Percentiles rank a stretch among this genome's conserved stretches.
phyloP scores from a whole-genome alignment of 2,113 vertebrate species.

The Gobio gobio region DNA sequence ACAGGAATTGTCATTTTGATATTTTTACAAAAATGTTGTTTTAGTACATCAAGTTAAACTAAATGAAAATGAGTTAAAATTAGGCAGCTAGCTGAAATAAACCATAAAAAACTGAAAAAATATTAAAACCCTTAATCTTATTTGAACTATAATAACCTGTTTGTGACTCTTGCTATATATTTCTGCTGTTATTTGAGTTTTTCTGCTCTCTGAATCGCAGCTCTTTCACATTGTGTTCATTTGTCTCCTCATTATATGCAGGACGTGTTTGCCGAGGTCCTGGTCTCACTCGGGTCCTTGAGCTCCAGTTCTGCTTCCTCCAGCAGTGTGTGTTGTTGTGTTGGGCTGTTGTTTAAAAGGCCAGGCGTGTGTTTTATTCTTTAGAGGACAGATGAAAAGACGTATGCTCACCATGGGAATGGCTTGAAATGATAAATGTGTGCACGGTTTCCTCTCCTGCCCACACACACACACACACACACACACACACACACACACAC shows the following conservation, averaged over 20 bases:
- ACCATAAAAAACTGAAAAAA: no score
- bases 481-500: background rate
- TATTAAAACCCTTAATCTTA: no score
- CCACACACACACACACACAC: constrained; percentile 11
- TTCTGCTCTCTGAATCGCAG: background rate
- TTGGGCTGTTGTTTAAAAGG: background rate
- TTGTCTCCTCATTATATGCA: background rate
- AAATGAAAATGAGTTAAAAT: no score
- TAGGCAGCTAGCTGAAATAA: no score
- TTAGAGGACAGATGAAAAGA: constrained; percentile 30
- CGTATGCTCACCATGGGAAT: constrained; percentile 37
- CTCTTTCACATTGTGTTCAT: background rate
- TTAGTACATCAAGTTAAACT: no score
- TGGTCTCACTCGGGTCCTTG: background rate
- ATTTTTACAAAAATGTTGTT: no score
- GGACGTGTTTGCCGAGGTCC: background rate
- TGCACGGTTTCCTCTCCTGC: constrained; percentile 31
- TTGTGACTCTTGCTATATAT: background rate
- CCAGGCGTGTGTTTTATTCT: constrained; percentile 7
- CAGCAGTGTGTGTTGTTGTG: background rate
- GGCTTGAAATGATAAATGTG: constrained; percentile 39
- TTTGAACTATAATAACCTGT: no score
- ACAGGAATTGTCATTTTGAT: no score
- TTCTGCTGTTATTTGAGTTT: background rate
- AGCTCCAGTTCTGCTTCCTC: background rate